Evolutionary conservation across 1,140 invertebrate genomes (phyloP).

Genomic region (Rhyzopertha dominica): DNA sequence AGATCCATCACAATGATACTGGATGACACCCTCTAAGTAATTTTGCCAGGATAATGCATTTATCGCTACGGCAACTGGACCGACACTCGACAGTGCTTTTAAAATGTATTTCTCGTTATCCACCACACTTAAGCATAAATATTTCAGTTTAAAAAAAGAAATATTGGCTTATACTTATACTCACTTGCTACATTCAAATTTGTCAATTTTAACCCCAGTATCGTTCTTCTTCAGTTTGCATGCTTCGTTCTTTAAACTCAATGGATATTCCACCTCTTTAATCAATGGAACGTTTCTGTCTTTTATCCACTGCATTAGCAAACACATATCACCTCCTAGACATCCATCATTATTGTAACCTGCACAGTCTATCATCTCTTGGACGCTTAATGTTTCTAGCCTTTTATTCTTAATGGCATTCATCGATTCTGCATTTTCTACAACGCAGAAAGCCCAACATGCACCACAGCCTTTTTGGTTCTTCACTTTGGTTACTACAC

Average conservation of each 20-base stretch:
- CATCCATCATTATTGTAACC: constrained; percentile 69
- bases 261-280: constrained; percentile 61
- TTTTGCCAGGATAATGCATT: constrained; percentile 85
- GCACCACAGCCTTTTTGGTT: constrained; percentile 41
- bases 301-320: constrained; percentile 67
- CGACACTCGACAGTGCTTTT: constrained; percentile 57
- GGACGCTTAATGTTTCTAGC: constrained; percentile 64
- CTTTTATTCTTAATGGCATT: constrained; percentile 61
- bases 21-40: constrained; percentile 81
- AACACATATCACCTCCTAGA: constrained; percentile 75
- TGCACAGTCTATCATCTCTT: constrained; percentile 83
- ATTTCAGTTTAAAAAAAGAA: no score
- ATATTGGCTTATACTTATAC: no score
- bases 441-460: constrained; percentile 52
- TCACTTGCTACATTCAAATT: constrained; percentile 16
- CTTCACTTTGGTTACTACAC: constrained; percentile 25
- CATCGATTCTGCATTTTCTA: constrained; percentile 72
- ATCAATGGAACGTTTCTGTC: constrained; percentile 54
- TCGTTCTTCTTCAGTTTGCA: constrained; percentile 51
- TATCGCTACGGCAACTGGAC: constrained; percentile 73
- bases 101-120: constrained; percentile 64
- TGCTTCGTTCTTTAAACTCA: constrained; percentile 52
- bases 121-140: constrained; percentile 53
- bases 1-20: constrained; percentile 68
- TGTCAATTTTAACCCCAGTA: constrained; percentile 14